Conservation (phyloP, 2,888 invertebrate species). For the Apodemia duryi region DNA sequence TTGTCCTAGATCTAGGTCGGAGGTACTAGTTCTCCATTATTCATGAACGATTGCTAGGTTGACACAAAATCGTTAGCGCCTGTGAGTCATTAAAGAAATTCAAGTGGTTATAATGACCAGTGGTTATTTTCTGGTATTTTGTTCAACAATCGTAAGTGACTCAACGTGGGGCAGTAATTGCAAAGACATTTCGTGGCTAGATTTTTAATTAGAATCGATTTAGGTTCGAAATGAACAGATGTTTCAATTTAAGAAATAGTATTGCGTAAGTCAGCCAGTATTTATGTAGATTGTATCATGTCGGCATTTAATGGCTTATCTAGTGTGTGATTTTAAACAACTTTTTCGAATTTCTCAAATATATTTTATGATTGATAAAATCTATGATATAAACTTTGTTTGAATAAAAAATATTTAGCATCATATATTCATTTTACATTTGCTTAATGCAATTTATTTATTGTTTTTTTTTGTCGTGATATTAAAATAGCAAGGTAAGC, state of each 20-base stretch:
- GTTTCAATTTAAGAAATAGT: neutral
- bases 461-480: no score
- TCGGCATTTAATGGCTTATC: no score
- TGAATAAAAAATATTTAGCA: no score
- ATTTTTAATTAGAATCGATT: slow-evolving; percentile 1
- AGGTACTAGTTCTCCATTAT: slow-evolving; percentile 61
- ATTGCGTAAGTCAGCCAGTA: neutral
- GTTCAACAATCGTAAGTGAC: slow-evolving; percentile 29
- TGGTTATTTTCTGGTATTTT: slow-evolving; percentile 35
- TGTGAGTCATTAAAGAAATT: slow-evolving; percentile 70
- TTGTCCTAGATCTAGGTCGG: slow-evolving; percentile 55
- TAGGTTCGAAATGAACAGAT: neutral
- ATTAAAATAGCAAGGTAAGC: no score
- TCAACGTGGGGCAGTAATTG: slow-evolving; percentile 23
- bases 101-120: slow-evolving; percentile 30
- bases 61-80: slow-evolving; percentile 67
- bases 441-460: no score
- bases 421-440: no score
- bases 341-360: no score
- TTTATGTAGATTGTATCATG: no score
- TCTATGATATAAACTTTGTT: no score
- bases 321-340: no score
- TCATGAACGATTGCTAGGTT: slow-evolving; percentile 63
- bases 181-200: slow-evolving; percentile 16
- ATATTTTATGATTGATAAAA: no score